phyloP scores from a whole-genome alignment of 2,888 invertebrate species.

The Phragmatobia fuliginosa region DNA sequence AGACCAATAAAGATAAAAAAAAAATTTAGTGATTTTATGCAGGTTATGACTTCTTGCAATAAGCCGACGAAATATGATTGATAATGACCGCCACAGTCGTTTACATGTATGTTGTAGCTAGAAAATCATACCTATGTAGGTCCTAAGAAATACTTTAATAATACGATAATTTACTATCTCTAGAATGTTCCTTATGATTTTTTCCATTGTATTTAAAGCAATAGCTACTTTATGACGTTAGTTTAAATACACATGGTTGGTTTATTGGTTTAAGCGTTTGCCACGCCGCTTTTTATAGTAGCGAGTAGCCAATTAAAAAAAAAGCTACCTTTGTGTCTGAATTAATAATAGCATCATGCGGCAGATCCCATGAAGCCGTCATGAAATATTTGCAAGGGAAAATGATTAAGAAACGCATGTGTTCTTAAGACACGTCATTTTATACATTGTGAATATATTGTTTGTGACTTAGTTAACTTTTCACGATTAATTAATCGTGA shows the following conservation, averaged over 20 bases:
- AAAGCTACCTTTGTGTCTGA: not conserved
- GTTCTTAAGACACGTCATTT: not conserved
- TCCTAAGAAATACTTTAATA: not conserved
- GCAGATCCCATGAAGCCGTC: not conserved
- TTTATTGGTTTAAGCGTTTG: no score
- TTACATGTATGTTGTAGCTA: not conserved
- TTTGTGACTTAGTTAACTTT: not conserved
- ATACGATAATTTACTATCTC: not conserved
- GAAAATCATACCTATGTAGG: not conserved
- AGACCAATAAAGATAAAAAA: no score
- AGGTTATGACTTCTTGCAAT: no score
- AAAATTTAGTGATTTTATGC: no score
- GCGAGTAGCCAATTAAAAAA: no score
- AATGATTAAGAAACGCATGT: not conserved
- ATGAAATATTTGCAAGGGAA: slow-evolving; percentile 11
- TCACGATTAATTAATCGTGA: no score
- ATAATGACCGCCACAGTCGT: no score
- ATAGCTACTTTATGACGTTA: not conserved
- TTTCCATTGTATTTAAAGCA: not conserved
- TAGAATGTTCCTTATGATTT: not conserved
- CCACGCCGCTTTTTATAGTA: no score
- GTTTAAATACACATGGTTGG: not conserved
- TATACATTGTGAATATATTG: not conserved
- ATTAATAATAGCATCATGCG: slow-evolving; percentile 6
- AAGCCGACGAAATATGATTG: no score